Evolutionary conservation across 1,140 invertebrate species (phyloP), one percentile per base, ranked within the genome.

Genomic region (Hycleus cichorii): DNA sequence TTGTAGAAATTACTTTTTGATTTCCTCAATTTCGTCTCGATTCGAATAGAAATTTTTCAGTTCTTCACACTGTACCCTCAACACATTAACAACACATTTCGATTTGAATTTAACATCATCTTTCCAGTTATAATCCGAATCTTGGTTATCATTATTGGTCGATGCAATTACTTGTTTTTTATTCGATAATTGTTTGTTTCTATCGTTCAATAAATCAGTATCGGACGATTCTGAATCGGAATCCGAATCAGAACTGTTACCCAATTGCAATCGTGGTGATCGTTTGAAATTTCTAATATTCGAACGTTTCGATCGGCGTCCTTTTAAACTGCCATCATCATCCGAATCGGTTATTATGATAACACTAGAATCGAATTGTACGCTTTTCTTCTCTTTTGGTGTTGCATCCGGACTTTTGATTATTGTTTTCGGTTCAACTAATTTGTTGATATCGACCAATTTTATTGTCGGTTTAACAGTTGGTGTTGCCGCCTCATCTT

Each of bases 401-500:
- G 55, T n/a, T 11, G 27, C 38, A 27, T 9, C n/a, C 9, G 10
- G 7, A 27, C 32, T 51, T 11, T 48, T 49, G 38, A 24, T 62
- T 39, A 32, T 40, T 10, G 42, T 44, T 46, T 56, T 57, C 4
- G 65, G 67, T 42, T 63, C 66, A 3, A 70, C 43, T 2, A 70
- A 47, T 60, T 70, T 70, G n/a, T 50, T 67, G 24, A 70, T 66
- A 51, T 70, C 68, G 18, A 70, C 65, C 8, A 68, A 57, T 58
- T 67, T 67, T 42, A 70, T 70, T 1, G 24, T n/a, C 1, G 51
- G 51, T 12, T 53, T 46, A 44, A 18, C 18, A 18, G 32, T 4
- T 32, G 32, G 32, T 32, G 32, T 32, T 4, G 32, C 32, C 4
- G 0, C 7, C 4, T 2, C 7, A 32, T 32, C 32, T 5, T 7